Evolutionary conservation across 2,113 vertebrate species (phyloP), one percentile per base, ranked within the genome.

Genomic region (Rhea americana): DNA sequence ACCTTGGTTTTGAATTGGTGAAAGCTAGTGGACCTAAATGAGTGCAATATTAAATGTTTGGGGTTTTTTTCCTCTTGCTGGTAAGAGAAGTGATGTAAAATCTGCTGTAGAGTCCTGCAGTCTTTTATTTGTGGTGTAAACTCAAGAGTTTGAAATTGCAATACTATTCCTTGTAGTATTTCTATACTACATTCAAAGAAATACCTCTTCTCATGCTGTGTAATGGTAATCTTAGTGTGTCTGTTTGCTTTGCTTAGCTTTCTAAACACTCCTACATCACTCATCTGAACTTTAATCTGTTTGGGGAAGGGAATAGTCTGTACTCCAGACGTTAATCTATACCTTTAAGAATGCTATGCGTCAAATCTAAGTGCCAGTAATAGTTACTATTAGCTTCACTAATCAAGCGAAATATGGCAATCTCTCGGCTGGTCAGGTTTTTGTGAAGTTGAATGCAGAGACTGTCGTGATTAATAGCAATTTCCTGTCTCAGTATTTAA

Each of bases 211-310:
- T 61, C 19, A 0, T 6, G 30, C 91, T 91, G 76, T 56, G 78
- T 63, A n/a, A 53, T 50, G 73, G 59, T 82, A 72, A 78, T 90
- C 88, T 71, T 35, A 55, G 22, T 30, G 55, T n/a, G 41, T 94
- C 47, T 89, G 83, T 94, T 95, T 96, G 43, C 80, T 89, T 67
- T 89, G 71, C 84, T 84, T 59, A 72, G 83, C 51, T 91, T 91
- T 91, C 28, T 51, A 82, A 93, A 91, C 62, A 63, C 1, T 21
- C 30, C 43, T 67, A 89, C 21, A 77, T 78, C 12, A 6, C n/a
- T 89, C 51, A 68, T 39, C 83, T 93, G 95, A 93, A 93, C 95
- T 96, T 95, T 90, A 95, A 22, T 58, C 74, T 56, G 5, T 12
- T 59, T 72, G 74, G 39, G 43, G 58, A 86, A 65, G 77, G 48